Conservation (phyloP, 2,888 invertebrate genomes). For the Trileptium ribeirensis region DNA sequence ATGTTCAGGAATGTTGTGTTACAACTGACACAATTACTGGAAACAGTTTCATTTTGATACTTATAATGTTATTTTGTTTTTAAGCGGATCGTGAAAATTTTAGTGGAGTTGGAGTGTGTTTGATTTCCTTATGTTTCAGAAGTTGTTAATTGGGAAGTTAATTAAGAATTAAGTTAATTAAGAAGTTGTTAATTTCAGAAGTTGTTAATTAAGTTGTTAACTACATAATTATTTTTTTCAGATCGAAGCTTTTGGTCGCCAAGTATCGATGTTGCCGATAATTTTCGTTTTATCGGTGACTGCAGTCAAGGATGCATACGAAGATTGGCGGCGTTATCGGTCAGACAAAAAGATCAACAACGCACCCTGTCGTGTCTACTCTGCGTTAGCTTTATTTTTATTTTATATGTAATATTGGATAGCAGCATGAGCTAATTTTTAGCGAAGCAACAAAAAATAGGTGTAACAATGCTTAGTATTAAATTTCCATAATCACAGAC, state of each 20-base stretch:
- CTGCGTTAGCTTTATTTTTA: slow-evolving; percentile 65
- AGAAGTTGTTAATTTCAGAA: background rate
- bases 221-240: background rate
- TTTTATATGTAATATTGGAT: too few relatives aligned
- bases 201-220: background rate
- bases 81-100: too few relatives aligned
- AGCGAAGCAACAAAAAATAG: too few relatives aligned
- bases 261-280: slow-evolving; percentile 68
- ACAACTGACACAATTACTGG: too few relatives aligned
- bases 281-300: slow-evolving; percentile 87
- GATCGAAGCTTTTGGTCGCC: slow-evolving; percentile 41
- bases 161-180: background rate
- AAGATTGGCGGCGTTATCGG: slow-evolving; percentile 77
- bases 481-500: too few relatives aligned
- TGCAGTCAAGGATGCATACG: slow-evolving; percentile 93
- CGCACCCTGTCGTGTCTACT: slow-evolving; percentile 80
- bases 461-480: too few relatives aligned
- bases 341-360: slow-evolving; percentile 91
- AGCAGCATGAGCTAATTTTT: too few relatives aligned
- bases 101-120: too few relatives aligned
- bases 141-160: background rate
- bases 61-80: too few relatives aligned
- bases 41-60: too few relatives aligned
- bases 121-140: too few relatives aligned
- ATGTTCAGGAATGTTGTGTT: too few relatives aligned